Conservation (phyloP, 2,797 vertebrate genomes). For the Brachymystax lenok region DNA sequence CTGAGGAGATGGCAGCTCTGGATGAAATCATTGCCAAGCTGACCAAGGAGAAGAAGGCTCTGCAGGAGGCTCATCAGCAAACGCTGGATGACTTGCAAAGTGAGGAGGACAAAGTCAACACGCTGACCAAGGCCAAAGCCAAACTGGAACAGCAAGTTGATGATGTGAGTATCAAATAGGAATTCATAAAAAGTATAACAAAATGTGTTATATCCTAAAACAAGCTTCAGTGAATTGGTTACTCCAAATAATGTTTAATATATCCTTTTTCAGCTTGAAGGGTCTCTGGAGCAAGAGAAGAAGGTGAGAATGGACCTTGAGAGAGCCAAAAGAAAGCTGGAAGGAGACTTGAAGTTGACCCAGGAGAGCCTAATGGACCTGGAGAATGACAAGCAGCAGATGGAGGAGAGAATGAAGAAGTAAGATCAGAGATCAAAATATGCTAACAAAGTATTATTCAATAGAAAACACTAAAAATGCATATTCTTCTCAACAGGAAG, state of each 20-base stretch:
- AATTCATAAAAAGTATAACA: no score
- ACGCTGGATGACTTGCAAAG: conserved; percentile 84
- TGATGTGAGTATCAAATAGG: conserved; percentile 67
- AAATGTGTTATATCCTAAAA: not conserved
- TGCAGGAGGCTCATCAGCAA: conserved; percentile 87
- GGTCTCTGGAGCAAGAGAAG: conserved; percentile 88
- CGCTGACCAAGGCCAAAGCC: conserved; percentile 81
- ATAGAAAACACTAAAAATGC: not conserved
- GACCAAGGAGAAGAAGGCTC: conserved; percentile 87
- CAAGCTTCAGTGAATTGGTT: not conserved
- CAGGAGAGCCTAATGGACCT: conserved; percentile 86
- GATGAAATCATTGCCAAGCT: conserved; percentile 85
- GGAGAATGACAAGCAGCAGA: conserved; percentile 83
- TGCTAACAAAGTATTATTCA: not conserved
- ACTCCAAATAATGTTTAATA: not conserved
- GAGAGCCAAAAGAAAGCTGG: conserved; percentile 83
- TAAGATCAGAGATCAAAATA: conserved; percentile 18
- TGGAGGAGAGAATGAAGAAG: conserved; percentile 82
- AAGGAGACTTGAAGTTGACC: conserved; percentile 76
- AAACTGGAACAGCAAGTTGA: conserved; percentile 87
- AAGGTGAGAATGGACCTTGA: conserved; percentile 87
- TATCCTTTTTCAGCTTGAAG: conserved; percentile 75
- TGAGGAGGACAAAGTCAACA: conserved; percentile 88
- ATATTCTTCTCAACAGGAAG: conserved; percentile 43
- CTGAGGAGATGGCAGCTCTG: conserved; percentile 85